Evolutionary conservation across 2,113 vertebrate species (phyloP).

Genomic region (Struthio camelus): DNA sequence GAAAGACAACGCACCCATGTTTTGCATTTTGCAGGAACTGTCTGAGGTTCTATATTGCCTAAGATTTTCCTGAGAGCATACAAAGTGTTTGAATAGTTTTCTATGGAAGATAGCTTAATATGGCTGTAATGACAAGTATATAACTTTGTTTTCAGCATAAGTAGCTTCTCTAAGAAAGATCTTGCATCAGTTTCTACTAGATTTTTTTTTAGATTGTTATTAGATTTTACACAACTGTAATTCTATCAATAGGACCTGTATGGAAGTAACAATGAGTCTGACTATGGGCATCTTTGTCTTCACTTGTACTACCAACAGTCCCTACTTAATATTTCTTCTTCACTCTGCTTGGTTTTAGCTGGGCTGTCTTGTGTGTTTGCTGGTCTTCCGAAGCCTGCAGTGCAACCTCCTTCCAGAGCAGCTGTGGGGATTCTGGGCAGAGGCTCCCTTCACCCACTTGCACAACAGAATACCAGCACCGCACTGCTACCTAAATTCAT

Average conservation of each 20-base stretch:
- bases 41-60: not conserved
- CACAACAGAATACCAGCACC: not conserved
- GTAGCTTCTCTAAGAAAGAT: not conserved
- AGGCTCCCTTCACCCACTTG: not conserved
- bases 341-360: not conserved
- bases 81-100: not conserved
- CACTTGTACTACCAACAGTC: not conserved
- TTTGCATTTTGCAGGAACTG: not conserved
- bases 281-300: not conserved
- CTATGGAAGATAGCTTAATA: not conserved
- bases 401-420: not conserved
- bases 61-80: not conserved
- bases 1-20: not conserved
- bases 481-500: not conserved
- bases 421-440: not conserved
- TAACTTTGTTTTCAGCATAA: not conserved
- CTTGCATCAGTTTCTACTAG: not conserved
- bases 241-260: not conserved
- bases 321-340: not conserved
- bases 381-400: not conserved
- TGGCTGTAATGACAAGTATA: not conserved
- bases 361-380: accelerated
- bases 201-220: too few relatives aligned
- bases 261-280: not conserved
- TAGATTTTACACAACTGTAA: not conserved